A percentile compares a stretch with the other conserved stretches of the same genome.
Conservation (phyloP, 1,140 invertebrate species). For the Macrosteles quadrilineatus region DNA sequence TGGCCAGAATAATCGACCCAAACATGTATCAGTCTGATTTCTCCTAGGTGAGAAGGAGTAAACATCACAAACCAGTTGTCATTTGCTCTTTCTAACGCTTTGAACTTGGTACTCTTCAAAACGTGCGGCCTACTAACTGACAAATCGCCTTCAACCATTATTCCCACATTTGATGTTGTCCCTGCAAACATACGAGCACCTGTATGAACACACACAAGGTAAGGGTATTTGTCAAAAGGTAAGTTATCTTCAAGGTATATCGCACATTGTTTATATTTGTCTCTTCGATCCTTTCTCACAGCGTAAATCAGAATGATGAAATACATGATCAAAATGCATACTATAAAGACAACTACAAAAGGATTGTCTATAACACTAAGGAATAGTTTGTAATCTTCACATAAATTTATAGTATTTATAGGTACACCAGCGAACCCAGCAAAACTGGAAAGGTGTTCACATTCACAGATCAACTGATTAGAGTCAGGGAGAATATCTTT, state of each 20-base stretch:
- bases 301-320: background rate
- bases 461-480: background rate
- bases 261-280: background rate
- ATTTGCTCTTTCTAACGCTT: background rate
- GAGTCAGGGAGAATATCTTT: background rate
- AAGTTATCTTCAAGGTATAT: conserved; percentile 13
- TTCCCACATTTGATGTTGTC: background rate
- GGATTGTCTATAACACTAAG: background rate
- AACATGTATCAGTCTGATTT: background rate
- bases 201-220: background rate
- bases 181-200: background rate
- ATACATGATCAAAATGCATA: background rate
- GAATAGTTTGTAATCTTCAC: background rate
- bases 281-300: background rate
- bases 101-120: background rate
- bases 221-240: background rate
- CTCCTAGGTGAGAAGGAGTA: background rate
- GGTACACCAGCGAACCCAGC: background rate
- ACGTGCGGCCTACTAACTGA: background rate
- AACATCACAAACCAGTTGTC: background rate
- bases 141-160: background rate
- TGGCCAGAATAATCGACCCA: background rate
- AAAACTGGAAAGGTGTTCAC: background rate
- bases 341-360: background rate
- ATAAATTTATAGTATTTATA: background rate